phyloP scores from a whole-genome alignment of 2,113 vertebrate species.

The Hippotragus niger region DNA sequence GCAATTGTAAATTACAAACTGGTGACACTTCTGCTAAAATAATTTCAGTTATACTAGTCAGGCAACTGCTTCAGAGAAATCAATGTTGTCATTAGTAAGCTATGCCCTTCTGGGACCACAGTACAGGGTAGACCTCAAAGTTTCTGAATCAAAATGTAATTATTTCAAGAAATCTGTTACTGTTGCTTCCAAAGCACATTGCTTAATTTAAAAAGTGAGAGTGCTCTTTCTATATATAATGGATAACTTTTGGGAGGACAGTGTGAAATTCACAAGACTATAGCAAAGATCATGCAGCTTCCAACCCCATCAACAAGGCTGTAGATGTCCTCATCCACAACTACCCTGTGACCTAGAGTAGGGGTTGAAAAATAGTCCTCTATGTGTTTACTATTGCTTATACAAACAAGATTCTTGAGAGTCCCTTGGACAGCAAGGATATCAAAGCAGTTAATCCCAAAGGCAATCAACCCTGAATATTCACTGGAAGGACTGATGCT shows the following conservation, averaged over 20 bases:
- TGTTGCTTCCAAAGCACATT: background rate
- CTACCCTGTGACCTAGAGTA: background rate
- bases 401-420: background rate
- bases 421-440: background rate
- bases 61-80: slow-evolving; percentile 14
- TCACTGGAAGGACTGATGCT: background rate
- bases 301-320: background rate
- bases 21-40: slow-evolving; percentile 14
- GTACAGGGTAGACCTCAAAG: background rate
- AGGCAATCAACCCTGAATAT: background rate
- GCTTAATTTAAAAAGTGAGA: slow-evolving; percentile 5
- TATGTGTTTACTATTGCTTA: background rate
- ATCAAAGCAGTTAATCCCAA: background rate
- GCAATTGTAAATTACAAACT: background rate
- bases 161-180: slow-evolving; percentile 32
- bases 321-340: background rate
- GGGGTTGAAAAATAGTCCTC: background rate
- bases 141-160: background rate
- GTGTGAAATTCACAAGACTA: background rate
- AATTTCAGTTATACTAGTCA: slow-evolving; percentile 5
- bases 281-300: background rate
- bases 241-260: background rate
- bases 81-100: slow-evolving; percentile 4
- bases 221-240: background rate
- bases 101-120: background rate